These are phyloP conservation scores for Picus viridis DNA, from an alignment of 2,797 vertebrate genomes.

Conservation along the genomic window DNA sequence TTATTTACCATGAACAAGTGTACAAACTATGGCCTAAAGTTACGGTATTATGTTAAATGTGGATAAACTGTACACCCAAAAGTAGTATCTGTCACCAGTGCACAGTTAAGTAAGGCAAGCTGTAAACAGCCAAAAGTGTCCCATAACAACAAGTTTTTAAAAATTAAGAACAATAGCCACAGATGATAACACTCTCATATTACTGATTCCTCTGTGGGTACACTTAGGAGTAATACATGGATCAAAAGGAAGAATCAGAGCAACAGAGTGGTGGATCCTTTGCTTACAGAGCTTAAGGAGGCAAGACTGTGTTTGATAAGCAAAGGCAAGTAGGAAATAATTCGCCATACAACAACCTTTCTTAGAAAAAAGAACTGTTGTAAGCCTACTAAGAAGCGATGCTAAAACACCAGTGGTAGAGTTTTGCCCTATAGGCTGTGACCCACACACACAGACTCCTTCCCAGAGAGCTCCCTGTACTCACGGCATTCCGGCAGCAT, in stretches of 20 bases:
- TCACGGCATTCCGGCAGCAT: conserved; percentile 99
- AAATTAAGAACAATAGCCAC: background rate
- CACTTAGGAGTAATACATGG: background rate
- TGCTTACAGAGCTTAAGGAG: background rate
- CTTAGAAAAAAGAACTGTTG: background rate
- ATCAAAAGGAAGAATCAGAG: background rate
- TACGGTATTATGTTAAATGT: background rate
- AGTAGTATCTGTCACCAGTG: background rate
- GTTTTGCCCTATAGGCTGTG: background rate
- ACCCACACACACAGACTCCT: background rate
- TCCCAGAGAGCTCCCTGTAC: conserved; percentile 42
- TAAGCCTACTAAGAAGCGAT: background rate
- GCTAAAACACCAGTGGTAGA: background rate
- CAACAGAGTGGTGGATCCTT: background rate
- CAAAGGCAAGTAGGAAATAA: background rate
- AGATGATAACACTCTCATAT: background rate
- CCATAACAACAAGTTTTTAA: no score
- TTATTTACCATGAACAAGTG: background rate
- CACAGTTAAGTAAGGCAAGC: background rate
- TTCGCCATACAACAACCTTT: background rate
- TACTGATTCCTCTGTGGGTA: background rate
- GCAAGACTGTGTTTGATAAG: background rate
- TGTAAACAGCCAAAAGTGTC: background rate
- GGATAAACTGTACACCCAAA: background rate
- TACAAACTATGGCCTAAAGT: background rate